Conservation (phyloP, 2,888 invertebrate genomes). For the Drosophila prostipennis region DNA sequence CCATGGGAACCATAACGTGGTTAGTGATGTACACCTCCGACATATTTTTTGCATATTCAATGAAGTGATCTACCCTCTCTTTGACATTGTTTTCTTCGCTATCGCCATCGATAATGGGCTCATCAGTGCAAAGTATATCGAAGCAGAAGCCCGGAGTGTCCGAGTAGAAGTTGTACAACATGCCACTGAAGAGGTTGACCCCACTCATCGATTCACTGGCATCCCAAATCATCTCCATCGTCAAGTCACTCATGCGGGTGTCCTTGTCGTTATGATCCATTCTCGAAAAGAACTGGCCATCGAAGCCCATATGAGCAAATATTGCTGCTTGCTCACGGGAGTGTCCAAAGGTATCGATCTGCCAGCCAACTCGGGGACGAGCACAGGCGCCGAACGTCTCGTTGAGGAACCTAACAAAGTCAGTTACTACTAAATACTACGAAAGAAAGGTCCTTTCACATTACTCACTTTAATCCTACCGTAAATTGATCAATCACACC, state of each 20-base stretch:
- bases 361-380: conserved; percentile 91
- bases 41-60: conserved; percentile 85
- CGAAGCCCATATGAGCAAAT: conserved; percentile 93
- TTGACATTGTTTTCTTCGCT: conserved; percentile 94
- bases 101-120: conserved; percentile 93
- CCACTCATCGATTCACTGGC: conserved; percentile 88
- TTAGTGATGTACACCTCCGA: conserved; percentile 86
- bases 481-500: conserved; percentile 90
- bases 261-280: conserved; percentile 94
- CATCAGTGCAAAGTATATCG: conserved; percentile 92
- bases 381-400: conserved; percentile 90
- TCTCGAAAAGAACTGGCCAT: conserved; percentile 93
- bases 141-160: conserved; percentile 97
- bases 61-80: conserved; percentile 87
- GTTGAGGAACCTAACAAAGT: conserved; percentile 85
- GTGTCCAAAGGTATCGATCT: conserved; percentile 94
- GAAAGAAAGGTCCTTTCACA: rapidly evolving
- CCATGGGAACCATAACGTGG: conserved; percentile 94
- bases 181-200: conserved; percentile 92
- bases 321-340: conserved; percentile 93
- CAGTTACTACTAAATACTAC: not conserved
- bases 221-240: conserved; percentile 94
- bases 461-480: conserved; percentile 87
- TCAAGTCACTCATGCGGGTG: conserved; percentile 86
- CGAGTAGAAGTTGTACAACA: conserved; percentile 91